Conservation (phyloP, 1,140 invertebrate genomes). For the Micrasema minimum region DNA sequence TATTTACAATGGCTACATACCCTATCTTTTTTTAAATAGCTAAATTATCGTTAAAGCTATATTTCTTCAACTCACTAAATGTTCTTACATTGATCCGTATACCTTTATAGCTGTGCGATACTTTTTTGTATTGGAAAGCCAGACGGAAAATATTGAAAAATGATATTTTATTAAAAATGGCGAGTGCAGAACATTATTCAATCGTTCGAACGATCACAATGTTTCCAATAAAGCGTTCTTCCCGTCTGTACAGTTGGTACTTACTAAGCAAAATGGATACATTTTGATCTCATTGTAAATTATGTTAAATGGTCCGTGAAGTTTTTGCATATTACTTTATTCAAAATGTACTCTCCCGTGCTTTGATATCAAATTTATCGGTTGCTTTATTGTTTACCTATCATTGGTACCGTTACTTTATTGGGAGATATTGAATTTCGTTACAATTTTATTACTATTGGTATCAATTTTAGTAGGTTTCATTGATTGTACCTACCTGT, state of each 20-base stretch:
- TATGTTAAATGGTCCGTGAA: slow-evolving; percentile 41
- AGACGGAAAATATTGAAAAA: no score
- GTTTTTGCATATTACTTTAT: slow-evolving; percentile 43
- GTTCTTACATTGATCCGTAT: no score
- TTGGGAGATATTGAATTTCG: slow-evolving; percentile 9
- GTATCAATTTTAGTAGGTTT: no score
- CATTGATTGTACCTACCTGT: no score
- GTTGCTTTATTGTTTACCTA: slow-evolving; percentile 30
- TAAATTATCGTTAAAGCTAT: no score
- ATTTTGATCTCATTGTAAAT: slow-evolving; percentile 42
- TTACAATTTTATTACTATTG: slow-evolving; percentile 9
- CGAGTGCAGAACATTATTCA: slow-evolving; percentile 12
- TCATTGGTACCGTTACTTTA: slow-evolving; percentile 19
- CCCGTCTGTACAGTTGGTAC: not conserved
- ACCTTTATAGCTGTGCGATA: no score
- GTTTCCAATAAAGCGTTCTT: slow-evolving; percentile 17
- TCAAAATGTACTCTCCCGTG: slow-evolving; percentile 31
- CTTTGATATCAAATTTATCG: slow-evolving; percentile 29
- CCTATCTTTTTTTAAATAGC: no score
- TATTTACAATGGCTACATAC: no score
- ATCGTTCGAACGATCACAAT: slow-evolving; percentile 15
- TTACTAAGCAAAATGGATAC: slow-evolving; percentile 18
- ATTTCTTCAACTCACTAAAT: no score
- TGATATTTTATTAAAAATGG: not conserved
- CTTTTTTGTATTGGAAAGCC: no score